phyloP scores from a whole-genome alignment of 2,888 invertebrate species.

The Drosophila stalkeri region DNA sequence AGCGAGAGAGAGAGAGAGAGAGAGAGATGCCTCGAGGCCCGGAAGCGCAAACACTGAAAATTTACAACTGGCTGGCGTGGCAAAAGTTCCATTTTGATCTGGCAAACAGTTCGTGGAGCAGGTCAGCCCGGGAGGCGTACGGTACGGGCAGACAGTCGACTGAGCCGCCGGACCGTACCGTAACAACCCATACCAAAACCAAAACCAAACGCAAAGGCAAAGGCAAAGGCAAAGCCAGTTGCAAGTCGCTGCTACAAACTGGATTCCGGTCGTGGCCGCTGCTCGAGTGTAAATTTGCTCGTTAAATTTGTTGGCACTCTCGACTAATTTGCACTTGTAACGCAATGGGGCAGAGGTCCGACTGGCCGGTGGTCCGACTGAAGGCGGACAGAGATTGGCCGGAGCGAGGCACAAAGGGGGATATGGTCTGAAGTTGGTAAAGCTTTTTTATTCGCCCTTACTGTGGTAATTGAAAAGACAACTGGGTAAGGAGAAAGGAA shows the following conservation, averaged over 20 bases:
- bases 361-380: neutral
- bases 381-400: neutral
- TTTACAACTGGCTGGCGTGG: constrained; percentile 60
- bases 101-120: constrained; percentile 40
- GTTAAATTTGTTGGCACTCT: constrained; percentile 82
- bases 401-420: neutral
- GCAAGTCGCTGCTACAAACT: constrained; percentile 43
- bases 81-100: constrained; percentile 53
- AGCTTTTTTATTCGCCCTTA: constrained; percentile 24
- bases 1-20: neutral
- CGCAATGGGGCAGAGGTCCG: constrained; percentile 58
- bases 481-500: constrained; percentile 35
- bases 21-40: constrained; percentile 40
- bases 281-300: constrained; percentile 79
- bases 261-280: constrained; percentile 59
- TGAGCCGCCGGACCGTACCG: constrained; percentile 12
- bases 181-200: neutral
- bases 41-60: constrained; percentile 58
- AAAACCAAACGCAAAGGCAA: neutral
- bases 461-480: constrained; percentile 72
- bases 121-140: neutral
- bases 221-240: constrained; percentile 4
- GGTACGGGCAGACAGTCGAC: constrained; percentile 3
- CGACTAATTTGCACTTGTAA: constrained; percentile 79
- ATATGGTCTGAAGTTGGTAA: constrained; percentile 20